phyloP scores from a whole-genome alignment of 1,140 invertebrate species.

The Aplysia californica region DNA sequence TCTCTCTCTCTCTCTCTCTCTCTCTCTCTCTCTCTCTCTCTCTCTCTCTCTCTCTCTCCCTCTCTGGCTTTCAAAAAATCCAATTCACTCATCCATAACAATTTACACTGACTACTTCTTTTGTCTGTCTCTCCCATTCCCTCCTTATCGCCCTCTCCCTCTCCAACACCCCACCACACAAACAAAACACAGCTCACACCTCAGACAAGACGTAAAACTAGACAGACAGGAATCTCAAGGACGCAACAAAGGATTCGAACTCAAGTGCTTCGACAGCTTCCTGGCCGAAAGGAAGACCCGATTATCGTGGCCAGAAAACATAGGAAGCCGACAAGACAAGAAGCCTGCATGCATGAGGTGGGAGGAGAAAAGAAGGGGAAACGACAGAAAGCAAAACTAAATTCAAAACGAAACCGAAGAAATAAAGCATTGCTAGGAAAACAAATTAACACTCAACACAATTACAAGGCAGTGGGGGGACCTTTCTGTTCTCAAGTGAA shows the following conservation, averaged over 20 bases:
- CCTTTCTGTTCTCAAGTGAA: neutral
- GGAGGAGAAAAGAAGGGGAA: neutral
- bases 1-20: neutral
- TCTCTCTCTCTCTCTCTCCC: neutral
- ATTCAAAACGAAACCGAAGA: neutral
- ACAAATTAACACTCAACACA: neutral
- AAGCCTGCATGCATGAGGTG: neutral
- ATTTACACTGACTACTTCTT: neutral
- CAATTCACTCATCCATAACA: neutral
- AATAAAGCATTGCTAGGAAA: neutral
- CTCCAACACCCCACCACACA: neutral
- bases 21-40: neutral
- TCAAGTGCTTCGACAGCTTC: neutral
- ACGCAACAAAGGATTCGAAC: neutral
- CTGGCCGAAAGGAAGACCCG: neutral
- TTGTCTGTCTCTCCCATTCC: neutral
- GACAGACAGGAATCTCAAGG: neutral
- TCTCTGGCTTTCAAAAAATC: neutral
- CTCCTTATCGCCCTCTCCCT: neutral
- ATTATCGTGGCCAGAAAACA: neutral
- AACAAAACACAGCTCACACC: neutral
- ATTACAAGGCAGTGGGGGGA: neutral
- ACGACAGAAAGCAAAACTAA: neutral
- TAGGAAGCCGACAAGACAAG: neutral
- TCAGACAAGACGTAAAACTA: neutral